Evolutionary conservation across 35 echinoderm and acorn worm species (phyloP).

Genomic region (Heliocidaris tuberculata): DNA sequence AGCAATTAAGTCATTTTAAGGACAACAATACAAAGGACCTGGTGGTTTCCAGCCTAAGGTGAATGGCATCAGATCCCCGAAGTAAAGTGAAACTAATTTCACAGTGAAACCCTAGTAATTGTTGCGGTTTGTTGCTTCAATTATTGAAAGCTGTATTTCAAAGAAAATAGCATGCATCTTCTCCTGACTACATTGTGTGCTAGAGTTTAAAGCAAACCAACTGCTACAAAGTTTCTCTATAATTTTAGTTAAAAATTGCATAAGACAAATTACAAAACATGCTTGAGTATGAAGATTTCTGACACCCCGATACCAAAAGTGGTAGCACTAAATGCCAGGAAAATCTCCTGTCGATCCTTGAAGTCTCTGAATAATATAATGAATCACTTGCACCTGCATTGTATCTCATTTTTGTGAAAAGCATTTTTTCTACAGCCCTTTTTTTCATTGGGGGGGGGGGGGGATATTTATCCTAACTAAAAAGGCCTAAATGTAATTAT

Average conservation of each 20-base stretch:
- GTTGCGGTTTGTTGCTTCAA: not conserved
- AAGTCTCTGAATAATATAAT: too few species aligned
- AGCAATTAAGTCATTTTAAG: not conserved
- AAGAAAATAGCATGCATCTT: not conserved
- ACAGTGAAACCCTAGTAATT: not conserved
- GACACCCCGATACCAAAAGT: too few species aligned
- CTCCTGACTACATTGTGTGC: not conserved
- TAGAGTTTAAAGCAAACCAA: not conserved
- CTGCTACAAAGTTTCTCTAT: not conserved
- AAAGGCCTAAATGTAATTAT: too few species aligned
- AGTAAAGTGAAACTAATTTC: constrained; percentile 12
- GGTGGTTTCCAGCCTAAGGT: not conserved
- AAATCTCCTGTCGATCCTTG: too few species aligned
- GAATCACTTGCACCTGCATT: too few species aligned
- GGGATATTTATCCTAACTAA: too few species aligned
- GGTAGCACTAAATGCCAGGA: too few species aligned
- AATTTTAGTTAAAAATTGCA: not conserved
- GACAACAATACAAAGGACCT: not conserved
- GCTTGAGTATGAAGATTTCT: too few species aligned
- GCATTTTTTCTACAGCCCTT: too few species aligned
- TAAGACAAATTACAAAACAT: not conserved
- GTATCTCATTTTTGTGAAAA: too few species aligned
- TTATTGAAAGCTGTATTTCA: not conserved
- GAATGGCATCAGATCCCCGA: not conserved
- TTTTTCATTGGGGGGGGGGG: too few species aligned